These are phyloP conservation scores for Lucifuga dentata DNA, from an alignment of 2,113 vertebrate species.

Conservation along the genomic window DNA sequence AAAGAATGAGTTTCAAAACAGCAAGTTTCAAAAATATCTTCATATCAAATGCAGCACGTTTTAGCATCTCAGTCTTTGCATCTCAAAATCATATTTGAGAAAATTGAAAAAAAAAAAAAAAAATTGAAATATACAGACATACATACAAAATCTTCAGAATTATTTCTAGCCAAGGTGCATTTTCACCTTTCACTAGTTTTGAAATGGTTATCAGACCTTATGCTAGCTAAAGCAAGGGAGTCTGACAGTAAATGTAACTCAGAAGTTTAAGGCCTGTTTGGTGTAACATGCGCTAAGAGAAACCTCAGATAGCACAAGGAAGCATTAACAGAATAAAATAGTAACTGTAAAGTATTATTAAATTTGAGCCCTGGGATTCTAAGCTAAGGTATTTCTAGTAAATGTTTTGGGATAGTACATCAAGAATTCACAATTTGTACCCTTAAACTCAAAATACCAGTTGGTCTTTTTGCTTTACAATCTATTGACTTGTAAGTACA, in stretches of 20 bases:
- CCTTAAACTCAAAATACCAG: too few relatives aligned
- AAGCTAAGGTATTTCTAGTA: neutral
- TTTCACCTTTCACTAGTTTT: slow-evolving; percentile 5
- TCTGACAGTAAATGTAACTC: slow-evolving; percentile 6
- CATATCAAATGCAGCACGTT: slow-evolving; percentile 12
- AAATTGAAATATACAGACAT: neutral
- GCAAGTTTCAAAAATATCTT: slow-evolving; percentile 25
- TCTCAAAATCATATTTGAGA: neutral
- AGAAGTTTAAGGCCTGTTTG: slow-evolving; percentile 13
- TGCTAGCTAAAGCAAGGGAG: slow-evolving; percentile 5
- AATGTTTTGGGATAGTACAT: neutral
- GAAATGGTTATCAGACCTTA: neutral
- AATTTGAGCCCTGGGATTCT: too few relatives aligned
- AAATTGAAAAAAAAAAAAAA: too few relatives aligned
- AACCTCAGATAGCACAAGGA: slow-evolving; percentile 6
- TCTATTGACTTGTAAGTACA: too few relatives aligned
- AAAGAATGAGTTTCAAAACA: slow-evolving; percentile 16
- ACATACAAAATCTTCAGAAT: neutral
- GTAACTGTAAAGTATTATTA: slow-evolving; percentile 22
- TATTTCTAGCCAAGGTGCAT: neutral
- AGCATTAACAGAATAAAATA: slow-evolving; percentile 17
- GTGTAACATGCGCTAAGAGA: neutral
- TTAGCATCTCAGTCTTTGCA: neutral
- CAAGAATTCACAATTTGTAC: neutral
- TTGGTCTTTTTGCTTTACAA: too few relatives aligned